phyloP scores from a whole-genome alignment of 2,797 vertebrate species.

The Sus cebifrons region DNA sequence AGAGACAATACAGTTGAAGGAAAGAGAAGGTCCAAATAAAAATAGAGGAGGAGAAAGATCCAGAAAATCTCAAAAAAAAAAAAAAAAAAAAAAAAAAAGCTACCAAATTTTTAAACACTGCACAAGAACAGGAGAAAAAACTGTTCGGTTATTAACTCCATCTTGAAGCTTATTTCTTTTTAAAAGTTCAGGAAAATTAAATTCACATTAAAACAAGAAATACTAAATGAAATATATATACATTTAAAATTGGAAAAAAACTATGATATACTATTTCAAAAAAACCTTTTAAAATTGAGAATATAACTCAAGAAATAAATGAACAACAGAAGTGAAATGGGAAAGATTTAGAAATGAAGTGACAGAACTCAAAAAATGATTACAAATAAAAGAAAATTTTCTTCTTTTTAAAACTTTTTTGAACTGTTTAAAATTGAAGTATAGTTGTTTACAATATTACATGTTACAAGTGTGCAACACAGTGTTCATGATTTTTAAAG shows the following conservation, averaged over 20 bases:
- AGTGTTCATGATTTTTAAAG: not conserved
- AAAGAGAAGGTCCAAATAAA: not conserved
- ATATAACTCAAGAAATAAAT: not conserved
- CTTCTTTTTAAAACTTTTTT: not conserved
- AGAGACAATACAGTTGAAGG: not conserved
- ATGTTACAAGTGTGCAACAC: not conserved
- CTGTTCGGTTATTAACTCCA: not conserved
- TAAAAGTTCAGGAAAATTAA: conserved; percentile 1
- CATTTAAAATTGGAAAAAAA: not conserved
- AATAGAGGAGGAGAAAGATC: not conserved
- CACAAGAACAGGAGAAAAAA: not conserved
- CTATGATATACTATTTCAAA: not conserved
- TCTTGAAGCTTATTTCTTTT: not conserved
- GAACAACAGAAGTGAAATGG: not conserved
- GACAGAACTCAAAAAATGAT: not conserved
- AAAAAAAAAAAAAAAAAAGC: not conserved
- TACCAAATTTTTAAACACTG: not conserved
- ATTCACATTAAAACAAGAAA: not conserved
- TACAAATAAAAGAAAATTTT: not conserved
- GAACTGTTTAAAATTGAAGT: not conserved
- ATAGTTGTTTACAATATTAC: not conserved
- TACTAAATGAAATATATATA: not conserved
- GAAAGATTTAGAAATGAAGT: not conserved
- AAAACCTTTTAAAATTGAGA: not conserved
- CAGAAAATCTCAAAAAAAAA: not conserved